Base-by-base conservation (phyloP, 92 coral and sea anemone genomes). In the Umimayanthus kanabou region DNA sequence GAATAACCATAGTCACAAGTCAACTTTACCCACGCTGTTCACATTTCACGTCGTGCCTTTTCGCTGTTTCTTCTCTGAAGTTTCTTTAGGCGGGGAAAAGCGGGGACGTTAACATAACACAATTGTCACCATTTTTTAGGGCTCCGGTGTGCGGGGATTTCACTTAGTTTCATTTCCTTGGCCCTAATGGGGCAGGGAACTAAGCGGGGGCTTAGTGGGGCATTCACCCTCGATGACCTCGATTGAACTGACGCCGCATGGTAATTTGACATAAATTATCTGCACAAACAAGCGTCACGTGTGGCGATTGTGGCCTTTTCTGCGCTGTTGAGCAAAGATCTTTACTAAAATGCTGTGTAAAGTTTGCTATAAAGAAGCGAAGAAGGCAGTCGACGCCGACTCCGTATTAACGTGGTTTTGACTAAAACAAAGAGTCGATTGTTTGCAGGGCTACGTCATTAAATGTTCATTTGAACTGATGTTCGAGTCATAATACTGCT, bases 121-220 rank as follows among this genome's bases (percentile, higher is more conserved):
- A 42, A 70, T 25, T 70, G 39, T 25, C 75, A 70, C 75, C 75
- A 70, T 70, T 70, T 70, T 8, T 70, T 70, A 70, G 75, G 75
- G 33, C 75, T 70, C 40, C 75, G 39, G 75, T 70, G 39, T 70
- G 39, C 39, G 75, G 75, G 75, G 13, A 70, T 26, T 70, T 70
- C 75, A 70, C 75, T 66, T 66, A 80, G 47, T 55, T 57, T 80
- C 11, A 70, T 70, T 70, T 26, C 75, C 75, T 70, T 70, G 75
- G 75, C 75, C 75, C 75, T n/a, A n/a, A 0, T 70, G 75, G 75
- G 75, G 75, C 39, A 39, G 39, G 75, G 39, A 70, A 25, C 75
- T 70, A n/a, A n/a, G n/a, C n/a, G n/a, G n/a, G n/a, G n/a, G n/a
- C n/a, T n/a, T 25, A 25, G 75, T 18, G 37, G 75, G 75, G 75